Evolutionary conservation across 2,888 invertebrate genomes (phyloP), one percentile per base, ranked within the genome.

Genomic region (Nomada flava): DNA sequence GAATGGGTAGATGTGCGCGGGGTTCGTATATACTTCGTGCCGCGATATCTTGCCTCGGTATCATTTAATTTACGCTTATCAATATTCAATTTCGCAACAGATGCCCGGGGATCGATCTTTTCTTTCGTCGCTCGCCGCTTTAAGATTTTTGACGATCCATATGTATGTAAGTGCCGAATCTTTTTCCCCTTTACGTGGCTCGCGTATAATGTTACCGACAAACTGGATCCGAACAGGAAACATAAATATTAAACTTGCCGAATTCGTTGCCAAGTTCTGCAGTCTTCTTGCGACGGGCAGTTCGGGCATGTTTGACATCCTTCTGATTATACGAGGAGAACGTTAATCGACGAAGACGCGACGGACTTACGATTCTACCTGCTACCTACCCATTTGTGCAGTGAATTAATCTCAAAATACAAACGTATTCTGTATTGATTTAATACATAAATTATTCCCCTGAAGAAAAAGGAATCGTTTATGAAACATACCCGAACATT

Each of bases 211-310:
- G 75, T 73, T 53, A 36, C 68, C 84, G 75, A 65, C 75, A 52
- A 68, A 71, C 83, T 60, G 57, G 52, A 36, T 62, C 52, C 57
- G 36, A 53, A 42, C 70, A 57, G 76, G 62, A 67, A 62, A 65
- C 71, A 76, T 83, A 83, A 83, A 80, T 76, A 79, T 81, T 69
- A 69, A 80, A 55, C 53, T 64, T n/a, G 26, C 73, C 76, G 62
- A 76, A 80, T 80, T 80, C 65, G 76, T 72, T n/a, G 52, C 29
- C 29, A 47, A 60, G 42, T 47, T 60, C 68, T 26, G 57, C 70
- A 3, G 50, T 26, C 53, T 26, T 53, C 44, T 59, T 72, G 26
- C 62, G 20, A 60, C 20, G 0, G 57, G n/a, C 65, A 52, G 65
- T 82, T 44, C 42, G 50, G 52, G 55, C 50, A n/a, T 29, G 59